phyloP scores from a whole-genome alignment of 1,140 invertebrate genomes.

The Lasioglossum baleicum region DNA sequence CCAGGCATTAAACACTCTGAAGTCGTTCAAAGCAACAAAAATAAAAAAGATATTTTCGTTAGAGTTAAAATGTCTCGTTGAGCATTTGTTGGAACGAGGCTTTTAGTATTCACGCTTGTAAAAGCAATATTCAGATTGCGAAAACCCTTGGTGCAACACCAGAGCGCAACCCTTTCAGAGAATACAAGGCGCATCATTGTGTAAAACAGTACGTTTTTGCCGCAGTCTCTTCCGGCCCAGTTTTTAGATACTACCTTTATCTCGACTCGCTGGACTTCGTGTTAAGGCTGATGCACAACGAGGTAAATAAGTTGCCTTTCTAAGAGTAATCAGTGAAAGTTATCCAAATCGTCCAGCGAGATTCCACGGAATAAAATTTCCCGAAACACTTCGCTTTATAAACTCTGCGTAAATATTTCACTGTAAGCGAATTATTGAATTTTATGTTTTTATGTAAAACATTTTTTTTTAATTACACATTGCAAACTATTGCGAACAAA shows the following conservation, averaged over 20 bases:
- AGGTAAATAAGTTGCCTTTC: constrained; percentile 21
- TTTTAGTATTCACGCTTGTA: constrained; percentile 11
- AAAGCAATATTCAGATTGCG: neutral
- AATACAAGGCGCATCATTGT: constrained; percentile 59
- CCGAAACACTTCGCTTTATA: too few relatives aligned
- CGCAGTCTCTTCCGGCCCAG: constrained; percentile 56
- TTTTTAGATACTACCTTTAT: constrained; percentile 46
- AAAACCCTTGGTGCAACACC: neutral
- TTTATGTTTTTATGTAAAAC: too few relatives aligned
- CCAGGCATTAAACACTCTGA: too few relatives aligned
- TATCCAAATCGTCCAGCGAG: neutral
- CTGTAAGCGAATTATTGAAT: too few relatives aligned
- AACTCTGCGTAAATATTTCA: too few relatives aligned
- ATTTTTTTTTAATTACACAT: too few relatives aligned
- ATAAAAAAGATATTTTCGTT: neutral
- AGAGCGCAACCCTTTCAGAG: constrained; percentile 10
- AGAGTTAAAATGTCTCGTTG: neutral
- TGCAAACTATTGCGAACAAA: too few relatives aligned
- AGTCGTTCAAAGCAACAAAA: neutral
- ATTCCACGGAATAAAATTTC: too few relatives aligned
- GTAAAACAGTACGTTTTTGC: constrained; percentile 57
- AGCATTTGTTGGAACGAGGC: neutral
- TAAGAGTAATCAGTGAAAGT: neutral
- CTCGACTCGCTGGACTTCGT: constrained; percentile 14
- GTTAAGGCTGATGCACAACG: constrained; percentile 8